phyloP scores from a whole-genome alignment of 2,888 invertebrate genomes.

The Gisinianus flammeolus region DNA sequence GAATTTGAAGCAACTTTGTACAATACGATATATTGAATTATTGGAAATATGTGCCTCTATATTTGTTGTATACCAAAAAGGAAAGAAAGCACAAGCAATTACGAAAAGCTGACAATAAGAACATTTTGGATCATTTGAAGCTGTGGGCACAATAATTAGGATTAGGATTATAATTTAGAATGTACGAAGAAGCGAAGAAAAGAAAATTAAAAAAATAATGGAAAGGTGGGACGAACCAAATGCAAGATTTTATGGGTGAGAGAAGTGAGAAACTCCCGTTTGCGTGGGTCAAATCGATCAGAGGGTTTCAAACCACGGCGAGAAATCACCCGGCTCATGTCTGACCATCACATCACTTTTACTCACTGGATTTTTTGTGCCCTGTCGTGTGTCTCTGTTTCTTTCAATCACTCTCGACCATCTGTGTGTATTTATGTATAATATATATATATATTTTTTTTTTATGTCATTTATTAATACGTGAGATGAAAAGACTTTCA shows the following conservation, averaged over 20 bases:
- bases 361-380: background rate
- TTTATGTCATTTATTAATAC: background rate
- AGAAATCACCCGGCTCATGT: conserved; percentile 66
- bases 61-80: too few relatives aligned
- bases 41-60: too few relatives aligned
- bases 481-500: too few relatives aligned
- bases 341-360: conserved; percentile 45
- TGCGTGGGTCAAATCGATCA: conserved; percentile 80
- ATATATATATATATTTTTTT: too few relatives aligned
- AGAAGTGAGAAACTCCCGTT: conserved; percentile 78
- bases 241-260: conserved; percentile 83
- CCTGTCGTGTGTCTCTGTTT: background rate
- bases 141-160: too few relatives aligned
- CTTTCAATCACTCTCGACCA: conserved; percentile 6
- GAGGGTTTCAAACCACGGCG: conserved; percentile 84
- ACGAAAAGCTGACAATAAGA: too few relatives aligned
- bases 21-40: too few relatives aligned
- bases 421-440: too few relatives aligned
- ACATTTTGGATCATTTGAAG: too few relatives aligned
- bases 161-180: too few relatives aligned
- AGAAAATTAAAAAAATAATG: conserved; percentile 5
- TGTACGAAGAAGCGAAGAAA: background rate
- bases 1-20: too few relatives aligned
- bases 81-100: too few relatives aligned
- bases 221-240: conserved; percentile 68